phyloP scores from a whole-genome alignment of 2,888 invertebrate species.

The Margaritifera margaritifera region DNA sequence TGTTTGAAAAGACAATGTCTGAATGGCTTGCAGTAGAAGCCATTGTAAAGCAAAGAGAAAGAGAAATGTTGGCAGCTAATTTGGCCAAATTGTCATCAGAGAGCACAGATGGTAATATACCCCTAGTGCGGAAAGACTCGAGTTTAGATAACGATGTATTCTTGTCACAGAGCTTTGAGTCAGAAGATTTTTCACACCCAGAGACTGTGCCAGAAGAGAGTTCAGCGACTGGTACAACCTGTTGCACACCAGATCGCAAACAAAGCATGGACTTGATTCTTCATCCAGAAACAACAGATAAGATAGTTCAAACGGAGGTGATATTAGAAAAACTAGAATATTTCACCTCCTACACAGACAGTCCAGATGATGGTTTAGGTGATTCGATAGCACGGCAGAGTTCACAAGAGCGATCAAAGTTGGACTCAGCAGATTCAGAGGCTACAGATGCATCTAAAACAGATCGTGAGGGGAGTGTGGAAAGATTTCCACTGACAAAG shows the following conservation, averaged over 20 bases:
- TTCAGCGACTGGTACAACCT: slow-evolving; percentile 62
- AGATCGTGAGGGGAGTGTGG: slow-evolving; percentile 51
- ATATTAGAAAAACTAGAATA: slow-evolving; percentile 42
- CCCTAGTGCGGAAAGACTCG: slow-evolving; percentile 71
- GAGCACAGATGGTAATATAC: slow-evolving; percentile 70
- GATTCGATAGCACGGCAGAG: slow-evolving; percentile 65
- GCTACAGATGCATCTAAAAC: slow-evolving; percentile 55
- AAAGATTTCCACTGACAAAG: slow-evolving; percentile 64
- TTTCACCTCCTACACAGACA: slow-evolving; percentile 54
- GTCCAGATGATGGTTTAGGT: slow-evolving; percentile 70
- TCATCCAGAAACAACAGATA: slow-evolving; percentile 45
- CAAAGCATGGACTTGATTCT: slow-evolving; percentile 56
- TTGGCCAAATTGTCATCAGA: slow-evolving; percentile 88
- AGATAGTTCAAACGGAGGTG: slow-evolving; percentile 47
- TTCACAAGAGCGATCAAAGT: slow-evolving; percentile 55
- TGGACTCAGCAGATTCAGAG: slow-evolving; percentile 62
- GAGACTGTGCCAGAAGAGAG: slow-evolving; percentile 66
- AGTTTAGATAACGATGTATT: slow-evolving; percentile 75
- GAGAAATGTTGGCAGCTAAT: slow-evolving; percentile 84
- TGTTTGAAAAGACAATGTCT: slow-evolving; percentile 92
- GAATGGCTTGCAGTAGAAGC: slow-evolving; percentile 97
- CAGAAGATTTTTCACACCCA: slow-evolving; percentile 66
- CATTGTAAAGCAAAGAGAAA: slow-evolving; percentile 79
- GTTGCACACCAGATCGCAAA: slow-evolving; percentile 60
- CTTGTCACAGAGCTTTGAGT: slow-evolving; percentile 69